These are phyloP conservation scores for Kryptopterus vitreolus DNA, from an alignment of 2,797 vertebrate genomes.

Conservation along the genomic window DNA sequence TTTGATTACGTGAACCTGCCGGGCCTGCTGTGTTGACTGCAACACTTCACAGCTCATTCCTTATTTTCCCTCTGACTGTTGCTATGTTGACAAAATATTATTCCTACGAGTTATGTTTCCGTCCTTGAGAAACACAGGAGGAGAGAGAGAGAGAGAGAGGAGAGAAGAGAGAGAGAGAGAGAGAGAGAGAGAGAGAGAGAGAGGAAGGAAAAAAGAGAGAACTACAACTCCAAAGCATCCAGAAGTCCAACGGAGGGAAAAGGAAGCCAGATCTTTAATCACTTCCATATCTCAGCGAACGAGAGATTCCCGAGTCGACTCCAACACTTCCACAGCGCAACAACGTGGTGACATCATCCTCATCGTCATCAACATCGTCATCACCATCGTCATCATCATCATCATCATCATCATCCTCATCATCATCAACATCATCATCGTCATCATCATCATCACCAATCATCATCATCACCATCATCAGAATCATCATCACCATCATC, in stretches of 20 bases:
- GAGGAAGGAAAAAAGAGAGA: not conserved
- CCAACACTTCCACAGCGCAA: conserved; percentile 42
- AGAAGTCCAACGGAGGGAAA: conserved; percentile 49
- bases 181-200: not conserved
- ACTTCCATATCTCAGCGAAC: conserved; percentile 53
- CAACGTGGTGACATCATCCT: conserved; percentile 54
- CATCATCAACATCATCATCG: too few species aligned
- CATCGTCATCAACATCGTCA: not conserved
- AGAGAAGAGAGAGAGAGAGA: too few species aligned
- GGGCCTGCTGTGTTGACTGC: conserved; percentile 35
- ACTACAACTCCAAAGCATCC: conserved; percentile 49
- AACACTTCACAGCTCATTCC: conserved; percentile 35
- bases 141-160: conserved; percentile 16
- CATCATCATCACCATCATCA: too few species aligned
- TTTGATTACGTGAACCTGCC: conserved; percentile 37
- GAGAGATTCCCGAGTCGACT: conserved; percentile 33
- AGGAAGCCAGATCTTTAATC: conserved; percentile 57
- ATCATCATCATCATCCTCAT: too few species aligned
- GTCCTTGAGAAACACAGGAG: conserved; percentile 57
- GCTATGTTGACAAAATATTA: conserved; percentile 55
- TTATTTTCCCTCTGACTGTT: conserved; percentile 47
- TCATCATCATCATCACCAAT: too few species aligned
- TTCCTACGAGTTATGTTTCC: conserved; percentile 55
- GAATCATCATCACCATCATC: too few species aligned
- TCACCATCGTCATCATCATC: too few species aligned